Evolutionary conservation across 2,113 vertebrate genomes (phyloP), one percentile per base, ranked within the genome.

Genomic region (Rana temporaria): DNA sequence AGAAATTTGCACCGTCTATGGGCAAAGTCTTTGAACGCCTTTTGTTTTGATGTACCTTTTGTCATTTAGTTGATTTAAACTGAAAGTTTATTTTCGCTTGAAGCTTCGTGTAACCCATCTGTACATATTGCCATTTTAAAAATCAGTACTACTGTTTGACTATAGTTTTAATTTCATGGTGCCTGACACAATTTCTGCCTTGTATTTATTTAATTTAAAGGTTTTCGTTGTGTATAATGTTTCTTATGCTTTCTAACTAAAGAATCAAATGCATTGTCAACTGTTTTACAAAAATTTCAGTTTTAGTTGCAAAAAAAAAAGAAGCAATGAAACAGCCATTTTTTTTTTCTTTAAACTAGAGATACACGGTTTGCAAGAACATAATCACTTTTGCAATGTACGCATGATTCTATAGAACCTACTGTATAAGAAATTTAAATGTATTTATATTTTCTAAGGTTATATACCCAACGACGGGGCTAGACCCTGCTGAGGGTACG

Each of bases 401-500:
- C 57, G 78, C 76, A 84, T 79, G 76, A 48, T 67, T 84, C 42
- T 12, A 48, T 12, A 48, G 42, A 48, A 74, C 48, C 52, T 53
- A 74, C 24, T 56, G 32, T 38, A 68, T 56, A 71, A 32, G 34
- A 53, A 53, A 82, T 84, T 84, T 84, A 81, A 30, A 59, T 75
- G 71, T 80, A 66, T 84, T 81, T 60, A 81, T 85, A 86, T 84
- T 83, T 82, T 74, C 48, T 68, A 67, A 82, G 59, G 53, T 19
- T 24, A 84, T 73, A 68, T 85, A 84, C 74, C 52, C 52, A 62
- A 78, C 55, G 69, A 52, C 32, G 34, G 82, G 64, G 83, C 48
- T 57, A 76, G 80, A 60, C 67, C 69, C 79, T 22, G 26, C 19
- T 8, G 55, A 67, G 71, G 80, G 80, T 82, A 82, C 20, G 16